Percentiles rank a stretch among this genome's conserved stretches.
phyloP scores from a whole-genome alignment of 2,113 vertebrate species.

The Hystrix brachyura region DNA sequence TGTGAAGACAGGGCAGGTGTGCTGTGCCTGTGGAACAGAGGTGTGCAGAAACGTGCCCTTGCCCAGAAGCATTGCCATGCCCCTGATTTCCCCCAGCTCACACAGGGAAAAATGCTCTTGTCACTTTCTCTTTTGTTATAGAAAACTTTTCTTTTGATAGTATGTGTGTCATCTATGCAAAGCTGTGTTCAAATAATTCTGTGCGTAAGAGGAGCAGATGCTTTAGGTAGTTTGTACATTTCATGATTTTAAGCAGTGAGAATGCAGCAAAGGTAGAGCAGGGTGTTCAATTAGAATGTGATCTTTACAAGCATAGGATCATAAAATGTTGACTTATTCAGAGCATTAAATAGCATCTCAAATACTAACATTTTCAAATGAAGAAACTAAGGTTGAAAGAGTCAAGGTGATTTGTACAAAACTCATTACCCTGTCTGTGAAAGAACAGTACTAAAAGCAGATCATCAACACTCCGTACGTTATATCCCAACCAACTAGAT shows the following conservation, averaged over 20 bases:
- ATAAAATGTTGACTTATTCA: neutral
- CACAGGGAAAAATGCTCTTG: neutral
- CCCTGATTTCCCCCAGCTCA: accelerated
- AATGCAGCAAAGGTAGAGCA: neutral
- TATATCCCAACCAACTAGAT: neutral
- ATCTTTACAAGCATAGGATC: slow-evolving; percentile 26
- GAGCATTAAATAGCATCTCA: slow-evolving; percentile 50
- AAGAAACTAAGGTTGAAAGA: neutral
- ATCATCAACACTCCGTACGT: neutral
- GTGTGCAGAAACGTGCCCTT: neutral
- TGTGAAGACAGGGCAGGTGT: neutral
- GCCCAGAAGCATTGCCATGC: accelerated
- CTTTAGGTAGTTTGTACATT: neutral
- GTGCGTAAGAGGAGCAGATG: neutral
- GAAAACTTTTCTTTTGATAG: neutral
- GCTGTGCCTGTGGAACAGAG: neutral
- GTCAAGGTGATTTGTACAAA: neutral
- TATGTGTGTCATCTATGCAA: neutral
- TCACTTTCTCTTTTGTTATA: neutral
- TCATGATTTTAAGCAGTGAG: slow-evolving; percentile 8
- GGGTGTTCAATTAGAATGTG: neutral
- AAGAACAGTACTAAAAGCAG: neutral
- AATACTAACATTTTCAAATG: slow-evolving; percentile 60
- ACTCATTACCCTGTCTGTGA: neutral
- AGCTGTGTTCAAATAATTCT: neutral